These are phyloP conservation scores for Ibidorhyncha struthersii DNA, from an alignment of 2,113 vertebrate species.

Conservation along the genomic window DNA sequence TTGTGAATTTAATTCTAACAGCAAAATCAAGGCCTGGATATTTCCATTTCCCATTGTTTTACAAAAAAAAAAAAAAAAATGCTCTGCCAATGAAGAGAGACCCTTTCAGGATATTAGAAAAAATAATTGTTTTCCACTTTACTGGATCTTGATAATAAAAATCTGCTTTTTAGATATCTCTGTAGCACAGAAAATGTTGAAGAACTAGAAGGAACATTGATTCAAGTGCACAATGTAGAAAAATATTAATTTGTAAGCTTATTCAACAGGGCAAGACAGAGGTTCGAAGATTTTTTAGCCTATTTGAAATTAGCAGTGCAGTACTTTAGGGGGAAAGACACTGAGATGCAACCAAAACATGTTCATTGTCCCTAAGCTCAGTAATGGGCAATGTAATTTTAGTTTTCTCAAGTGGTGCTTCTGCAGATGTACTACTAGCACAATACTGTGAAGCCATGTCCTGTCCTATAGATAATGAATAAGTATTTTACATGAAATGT, in stretches of 20 bases:
- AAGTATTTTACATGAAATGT: not conserved
- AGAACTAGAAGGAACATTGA: not conserved
- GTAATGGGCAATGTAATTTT: not conserved
- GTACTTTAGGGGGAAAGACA: not conserved
- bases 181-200: not conserved
- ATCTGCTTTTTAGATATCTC: not conserved
- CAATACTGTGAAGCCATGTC: not conserved
- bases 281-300: not conserved
- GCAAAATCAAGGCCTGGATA: not conserved
- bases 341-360: not conserved
- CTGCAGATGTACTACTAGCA: not conserved
- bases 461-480: not conserved
- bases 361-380: not conserved
- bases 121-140: not conserved
- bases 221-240: not conserved
- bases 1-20: not conserved
- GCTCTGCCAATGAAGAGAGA: not conserved
- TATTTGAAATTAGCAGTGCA: not conserved
- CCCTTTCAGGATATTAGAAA: not conserved
- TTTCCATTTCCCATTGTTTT: not conserved
- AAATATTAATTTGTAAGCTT: not conserved
- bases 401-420: not conserved
- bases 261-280: not conserved
- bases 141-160: not conserved
- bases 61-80: not conserved